Evolutionary conservation across 2,113 vertebrate genomes (phyloP).

Genomic region (Urocynchramus pylzowi): DNA sequence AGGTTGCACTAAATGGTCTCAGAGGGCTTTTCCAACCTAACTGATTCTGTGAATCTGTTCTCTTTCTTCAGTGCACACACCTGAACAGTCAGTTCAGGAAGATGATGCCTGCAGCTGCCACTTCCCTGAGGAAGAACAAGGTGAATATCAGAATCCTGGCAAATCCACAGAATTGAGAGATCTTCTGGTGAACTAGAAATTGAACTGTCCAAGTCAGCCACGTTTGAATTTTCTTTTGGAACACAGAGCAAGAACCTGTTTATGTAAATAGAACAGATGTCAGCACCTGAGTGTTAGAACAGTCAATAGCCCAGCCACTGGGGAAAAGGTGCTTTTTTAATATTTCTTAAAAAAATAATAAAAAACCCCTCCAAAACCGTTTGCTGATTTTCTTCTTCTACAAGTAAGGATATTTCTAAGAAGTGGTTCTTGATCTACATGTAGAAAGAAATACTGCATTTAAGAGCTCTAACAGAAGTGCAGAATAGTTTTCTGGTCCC

Average conservation of each 20-base stretch:
- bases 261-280: neutral
- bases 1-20: neutral
- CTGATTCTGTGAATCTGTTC: neutral
- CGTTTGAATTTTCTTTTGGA: neutral
- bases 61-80: slow-evolving; percentile 31
- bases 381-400: neutral
- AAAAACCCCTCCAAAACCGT: neutral
- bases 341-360: neutral
- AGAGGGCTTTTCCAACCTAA: neutral
- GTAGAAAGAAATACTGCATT: neutral
- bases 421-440: neutral
- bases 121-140: slow-evolving; percentile 87
- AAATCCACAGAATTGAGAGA: neutral
- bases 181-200: neutral
- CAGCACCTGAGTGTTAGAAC: neutral
- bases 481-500: neutral
- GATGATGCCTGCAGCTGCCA: slow-evolving; percentile 82
- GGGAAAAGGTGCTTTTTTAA: neutral
- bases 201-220: neutral
- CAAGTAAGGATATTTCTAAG: neutral
- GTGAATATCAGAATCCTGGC: slow-evolving; percentile 51
- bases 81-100: slow-evolving; percentile 51
- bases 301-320: neutral
- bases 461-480: neutral
- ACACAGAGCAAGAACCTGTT: neutral